Evolutionary conservation across 2,888 invertebrate species (phyloP), one percentile per base, ranked within the genome.

Genomic region (Drosophila mayaguana): DNA sequence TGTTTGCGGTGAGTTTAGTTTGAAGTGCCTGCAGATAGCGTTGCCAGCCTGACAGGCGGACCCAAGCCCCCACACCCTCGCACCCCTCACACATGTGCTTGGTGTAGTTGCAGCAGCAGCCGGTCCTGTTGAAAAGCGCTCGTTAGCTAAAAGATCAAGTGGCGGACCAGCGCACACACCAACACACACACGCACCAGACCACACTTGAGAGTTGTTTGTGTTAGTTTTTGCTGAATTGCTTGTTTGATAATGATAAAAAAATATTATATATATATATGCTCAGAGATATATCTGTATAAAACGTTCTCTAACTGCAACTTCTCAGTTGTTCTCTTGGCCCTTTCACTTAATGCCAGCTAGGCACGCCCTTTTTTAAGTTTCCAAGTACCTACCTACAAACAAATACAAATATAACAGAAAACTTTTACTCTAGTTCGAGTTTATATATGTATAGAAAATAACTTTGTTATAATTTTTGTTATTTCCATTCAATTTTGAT

Each of bases 1-100:
- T 87, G 89, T 87, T 89, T 87, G 86, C 86, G 89, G 86, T 86
- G 86, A 86, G 86, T 86, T 86, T 86, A 86, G 89, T 86, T 86
- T 88, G 87, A 86, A 86, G 86, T 89, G 89, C 79, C 78, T 78
- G 80, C 86, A 86, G 86, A 86, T 88, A 84, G 71, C 82, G 80
- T 72, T 75, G 71, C 82, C 73, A 66, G 75, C 67, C 79, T 66
- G 68, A 71, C 70, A 56, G 66, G 40, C 54, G 40, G 53, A 38
- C 20, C 76, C 65, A 53, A 53, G 53, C 34, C 38, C 16, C 14
- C 34, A 48, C 43, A 36, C 43, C 18, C 46, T 38, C 28, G 11
- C 36, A 2, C 16, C n/a, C 46, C 38, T 28, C 56, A 20, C 50
- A 61, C 53, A 64, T 55, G 61, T 46, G 18, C 45, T 20, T 32